A percentile compares a stretch with the other conserved stretches of the same genome.
These are phyloP conservation scores for Drosophila quadrilineata DNA, from an alignment of 1,140 invertebrate species.

Conservation along the genomic window DNA sequence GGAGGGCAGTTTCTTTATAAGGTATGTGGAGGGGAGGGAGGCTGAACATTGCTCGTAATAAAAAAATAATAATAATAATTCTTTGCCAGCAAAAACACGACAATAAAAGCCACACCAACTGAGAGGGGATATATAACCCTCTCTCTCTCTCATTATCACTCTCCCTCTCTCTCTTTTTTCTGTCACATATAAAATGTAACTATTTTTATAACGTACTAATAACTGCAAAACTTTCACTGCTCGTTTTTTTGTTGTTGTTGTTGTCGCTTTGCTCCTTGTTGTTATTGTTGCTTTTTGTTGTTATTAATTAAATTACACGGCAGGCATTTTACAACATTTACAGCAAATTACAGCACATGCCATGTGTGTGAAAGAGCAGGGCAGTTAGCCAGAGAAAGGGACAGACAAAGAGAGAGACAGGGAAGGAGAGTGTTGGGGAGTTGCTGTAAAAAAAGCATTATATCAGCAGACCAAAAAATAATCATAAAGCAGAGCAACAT, in stretches of 20 bases:
- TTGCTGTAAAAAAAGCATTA: conserved; percentile 61
- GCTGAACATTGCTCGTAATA: conserved; percentile 37
- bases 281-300: conserved; percentile 42
- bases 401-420: conserved; percentile 29
- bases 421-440: neutral
- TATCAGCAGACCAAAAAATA: conserved; percentile 66
- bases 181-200: conserved; percentile 17
- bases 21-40: no score
- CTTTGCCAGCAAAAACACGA: conserved; percentile 48
- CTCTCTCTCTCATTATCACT: no score
- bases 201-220: conserved; percentile 78
- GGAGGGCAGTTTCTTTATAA: conserved; percentile 39
- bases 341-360: conserved; percentile 74
- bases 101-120: conserved; percentile 62
- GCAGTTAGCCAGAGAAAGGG: no score
- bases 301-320: conserved; percentile 78
- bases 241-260: conserved; percentile 59
- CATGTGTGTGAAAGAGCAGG: no score
- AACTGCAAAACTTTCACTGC: conserved; percentile 77
- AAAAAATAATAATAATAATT: conserved; percentile 21
- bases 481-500: conserved; percentile 35
- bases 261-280: conserved; percentile 27
- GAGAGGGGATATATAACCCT: no score
- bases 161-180: neutral
- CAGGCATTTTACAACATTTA: conserved; percentile 79